Base-by-base conservation (phyloP, 1,140 invertebrate genomes). In the Leptoteleia sp. region DNA sequence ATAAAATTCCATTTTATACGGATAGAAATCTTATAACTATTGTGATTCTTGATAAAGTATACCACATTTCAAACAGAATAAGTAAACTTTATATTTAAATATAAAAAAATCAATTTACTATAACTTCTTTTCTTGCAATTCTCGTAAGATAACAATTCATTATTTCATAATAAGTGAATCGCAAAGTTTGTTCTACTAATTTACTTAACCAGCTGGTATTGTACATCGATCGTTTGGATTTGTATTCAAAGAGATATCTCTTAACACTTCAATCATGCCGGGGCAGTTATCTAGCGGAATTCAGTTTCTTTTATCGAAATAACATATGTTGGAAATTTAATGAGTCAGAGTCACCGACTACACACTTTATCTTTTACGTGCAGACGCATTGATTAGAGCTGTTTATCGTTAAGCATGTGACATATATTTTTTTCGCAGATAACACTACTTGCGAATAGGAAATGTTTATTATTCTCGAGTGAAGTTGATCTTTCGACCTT, bases 391-490 rank as follows among this genome's bases (percentile, higher is more conserved):
- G 57, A 65, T 77, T 77, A 77, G 71, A 38, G 31, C 42, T 50
- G 37, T 70, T 77, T 77, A 77, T 54, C 31, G 57, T 33, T 27
- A 52, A 61, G 65, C 50, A 47, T 70, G 59, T 47, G 37, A 37
- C 64, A 54, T 45, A 64, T 64, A 70, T 48, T 64, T 71, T 62
- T 70, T 48, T 15, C n/a, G 43, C 42, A 68, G 45, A 76, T 64
- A 64, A 62, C 37, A 15, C 15, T 9, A 22, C 52, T 59, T 38
- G 37, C 15, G n/a, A 7, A 40, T 38, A 42, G 35, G 64, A 70
- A 70, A 48, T 70, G 62, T 67, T 57, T 70, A 70, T 70, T 76
- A 70, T 70, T 70, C 64, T 67, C 35, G 50, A 64, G 50, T 54
- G 13, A 16, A 17, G 35, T 50, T 70, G 73, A 67, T 76, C 57